Evolutionary conservation across 2,797 vertebrate species (phyloP).

Genomic region (Enteromius thamalakanensis): DNA sequence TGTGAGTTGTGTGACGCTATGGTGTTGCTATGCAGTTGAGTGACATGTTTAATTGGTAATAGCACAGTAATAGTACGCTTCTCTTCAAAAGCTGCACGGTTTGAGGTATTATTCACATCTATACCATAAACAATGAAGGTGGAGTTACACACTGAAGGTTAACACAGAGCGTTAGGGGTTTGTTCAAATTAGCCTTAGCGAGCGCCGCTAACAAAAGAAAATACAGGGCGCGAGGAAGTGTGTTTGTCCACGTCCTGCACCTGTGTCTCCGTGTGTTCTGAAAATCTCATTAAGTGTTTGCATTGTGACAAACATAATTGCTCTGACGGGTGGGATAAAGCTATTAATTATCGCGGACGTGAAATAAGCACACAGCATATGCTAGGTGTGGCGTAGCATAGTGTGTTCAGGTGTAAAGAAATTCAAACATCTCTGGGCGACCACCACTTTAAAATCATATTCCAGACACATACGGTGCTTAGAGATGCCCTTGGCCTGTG

Average conservation of each 20-base stretch:
- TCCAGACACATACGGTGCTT: conserved; percentile 27
- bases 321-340: conserved; percentile 66
- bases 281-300: conserved; percentile 54
- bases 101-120: neutral
- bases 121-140: neutral
- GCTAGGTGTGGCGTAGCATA: conserved; percentile 47
- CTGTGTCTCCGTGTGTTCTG: conserved; percentile 44
- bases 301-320: conserved; percentile 75
- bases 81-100: neutral
- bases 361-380: conserved; percentile 48
- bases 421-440: conserved; percentile 29
- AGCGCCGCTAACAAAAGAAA: conserved; percentile 17
- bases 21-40: neutral
- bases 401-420: conserved; percentile 58
- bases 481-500: conserved; percentile 55
- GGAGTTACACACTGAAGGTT: neutral
- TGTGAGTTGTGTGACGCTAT: neutral
- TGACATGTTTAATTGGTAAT: neutral
- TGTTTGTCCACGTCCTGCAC: conserved; percentile 49
- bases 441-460: conserved; percentile 41
- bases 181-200: conserved; percentile 30
- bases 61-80: neutral
- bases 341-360: conserved; percentile 72
- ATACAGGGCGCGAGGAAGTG: conserved; percentile 19
- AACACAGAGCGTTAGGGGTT: neutral